These are phyloP conservation scores for Hartigia nigra DNA, from an alignment of 2,888 invertebrate species.

Conservation along the genomic window DNA sequence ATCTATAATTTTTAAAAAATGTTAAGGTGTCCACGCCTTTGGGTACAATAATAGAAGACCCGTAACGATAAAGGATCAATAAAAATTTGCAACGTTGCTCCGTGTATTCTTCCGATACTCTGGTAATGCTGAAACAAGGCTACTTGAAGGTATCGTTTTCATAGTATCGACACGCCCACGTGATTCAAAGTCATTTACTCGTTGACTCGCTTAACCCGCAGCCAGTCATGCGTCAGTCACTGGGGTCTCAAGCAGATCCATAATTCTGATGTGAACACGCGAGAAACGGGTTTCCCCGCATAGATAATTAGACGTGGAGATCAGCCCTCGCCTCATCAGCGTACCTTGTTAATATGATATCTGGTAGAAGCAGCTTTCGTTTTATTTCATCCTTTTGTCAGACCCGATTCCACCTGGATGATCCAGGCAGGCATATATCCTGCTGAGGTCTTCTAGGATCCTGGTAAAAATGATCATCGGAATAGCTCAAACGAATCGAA, in stretches of 20 bases:
- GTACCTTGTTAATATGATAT: constrained; percentile 45
- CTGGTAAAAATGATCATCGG: not conserved
- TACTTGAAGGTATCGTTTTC: constrained; percentile 13
- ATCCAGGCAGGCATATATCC: not conserved
- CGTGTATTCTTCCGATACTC: not conserved
- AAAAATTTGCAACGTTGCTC: not conserved
- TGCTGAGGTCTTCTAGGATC: not conserved
- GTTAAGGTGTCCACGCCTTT: not conserved
- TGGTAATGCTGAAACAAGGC: not conserved
- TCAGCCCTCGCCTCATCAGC: constrained; percentile 46
- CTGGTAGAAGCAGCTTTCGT: not conserved
- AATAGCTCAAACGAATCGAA: not conserved
- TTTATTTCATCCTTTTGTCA: not conserved
- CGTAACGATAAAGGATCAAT: not conserved
- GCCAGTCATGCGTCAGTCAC: constrained; percentile 44
- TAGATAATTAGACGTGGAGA: constrained; percentile 51
- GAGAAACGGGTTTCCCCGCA: constrained; percentile 50
- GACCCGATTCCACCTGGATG: not conserved
- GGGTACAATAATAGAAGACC: not conserved
- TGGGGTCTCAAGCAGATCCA: constrained; percentile 37
- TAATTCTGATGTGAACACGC: constrained; percentile 53
- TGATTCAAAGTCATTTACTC: constrained; percentile 62
- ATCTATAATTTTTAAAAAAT: not conserved
- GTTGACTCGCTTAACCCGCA: constrained; percentile 54
- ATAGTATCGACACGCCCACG: constrained; percentile 60